phyloP scores from a whole-genome alignment of 2,113 vertebrate species.

The Bungarus multicinctus region DNA sequence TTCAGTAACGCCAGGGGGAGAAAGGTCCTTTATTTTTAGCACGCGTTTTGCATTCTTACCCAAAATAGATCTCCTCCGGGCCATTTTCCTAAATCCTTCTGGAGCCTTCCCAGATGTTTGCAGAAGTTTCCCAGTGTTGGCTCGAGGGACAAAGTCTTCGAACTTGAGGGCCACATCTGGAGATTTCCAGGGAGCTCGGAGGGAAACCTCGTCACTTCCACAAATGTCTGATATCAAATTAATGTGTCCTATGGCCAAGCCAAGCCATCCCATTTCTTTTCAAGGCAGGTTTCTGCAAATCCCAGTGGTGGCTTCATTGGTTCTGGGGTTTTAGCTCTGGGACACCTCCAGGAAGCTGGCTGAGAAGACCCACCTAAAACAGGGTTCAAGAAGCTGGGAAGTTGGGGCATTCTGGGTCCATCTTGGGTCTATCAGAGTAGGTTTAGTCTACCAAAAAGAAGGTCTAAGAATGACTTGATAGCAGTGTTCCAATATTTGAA shows the following conservation, averaged over 20 bases:
- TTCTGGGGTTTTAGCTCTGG: not conserved
- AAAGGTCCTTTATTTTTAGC: conserved; percentile 59
- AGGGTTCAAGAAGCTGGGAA: not conserved
- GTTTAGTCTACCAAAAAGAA: not conserved
- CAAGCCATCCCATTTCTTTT: too few species aligned
- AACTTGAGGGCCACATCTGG: not conserved
- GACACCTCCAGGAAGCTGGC: not conserved
- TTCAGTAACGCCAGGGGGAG: not conserved
- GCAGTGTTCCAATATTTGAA: not conserved
- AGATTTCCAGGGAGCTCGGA: not conserved
- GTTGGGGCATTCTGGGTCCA: not conserved
- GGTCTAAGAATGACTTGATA: not conserved
- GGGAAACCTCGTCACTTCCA: fast-evolving
- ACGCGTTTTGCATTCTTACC: conserved; percentile 52
- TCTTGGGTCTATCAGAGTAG: not conserved
- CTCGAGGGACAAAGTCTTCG: not conserved
- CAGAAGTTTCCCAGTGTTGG: not conserved
- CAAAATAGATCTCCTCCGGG: conserved; percentile 12
- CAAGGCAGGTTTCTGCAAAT: too few species aligned
- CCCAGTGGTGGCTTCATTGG: not conserved
- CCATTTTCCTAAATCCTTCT: not conserved
- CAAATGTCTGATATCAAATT: not conserved
- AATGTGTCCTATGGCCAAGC: not conserved
- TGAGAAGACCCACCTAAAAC: not conserved
- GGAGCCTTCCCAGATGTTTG: not conserved